Evolutionary conservation across 2,797 vertebrate species (phyloP).

Genomic region (Semotilus atromaculatus): DNA sequence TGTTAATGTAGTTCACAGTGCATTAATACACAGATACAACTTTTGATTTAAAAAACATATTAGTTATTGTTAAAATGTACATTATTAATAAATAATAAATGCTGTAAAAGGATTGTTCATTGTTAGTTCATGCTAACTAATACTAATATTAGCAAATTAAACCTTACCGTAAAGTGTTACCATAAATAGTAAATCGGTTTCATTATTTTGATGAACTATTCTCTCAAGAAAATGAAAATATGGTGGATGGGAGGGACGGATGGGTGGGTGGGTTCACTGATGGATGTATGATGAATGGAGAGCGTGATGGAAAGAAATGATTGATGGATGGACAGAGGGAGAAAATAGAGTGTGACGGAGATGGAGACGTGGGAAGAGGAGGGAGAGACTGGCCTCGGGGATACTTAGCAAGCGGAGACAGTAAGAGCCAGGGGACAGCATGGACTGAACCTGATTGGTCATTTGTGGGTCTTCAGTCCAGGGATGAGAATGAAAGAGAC

Average conservation of each 20-base stretch:
- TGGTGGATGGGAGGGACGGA: conserved; percentile 56
- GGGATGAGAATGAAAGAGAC: conserved; percentile 25
- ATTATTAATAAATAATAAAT: neutral
- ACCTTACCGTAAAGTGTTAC: neutral
- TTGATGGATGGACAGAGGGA: conserved; percentile 42
- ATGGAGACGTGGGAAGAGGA: neutral
- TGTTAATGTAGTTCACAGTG: neutral
- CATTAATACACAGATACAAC: neutral
- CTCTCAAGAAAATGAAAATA: conserved; percentile 28
- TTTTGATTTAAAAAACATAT: neutral
- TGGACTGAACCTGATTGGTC: conserved; percentile 38
- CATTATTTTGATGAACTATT: neutral
- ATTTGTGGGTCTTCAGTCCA: conserved; percentile 41
- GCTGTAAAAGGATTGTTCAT: neutral
- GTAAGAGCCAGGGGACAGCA: conserved; percentile 40
- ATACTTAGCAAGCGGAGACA: conserved; percentile 39
- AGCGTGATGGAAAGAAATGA: conserved; percentile 19
- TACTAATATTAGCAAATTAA: neutral
- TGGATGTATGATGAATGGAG: conserved; percentile 54
- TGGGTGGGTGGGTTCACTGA: conserved; percentile 36
- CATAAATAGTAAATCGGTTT: neutral
- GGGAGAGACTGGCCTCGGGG: conserved; percentile 16
- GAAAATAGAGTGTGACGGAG: conserved; percentile 36
- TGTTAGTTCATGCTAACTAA: neutral
- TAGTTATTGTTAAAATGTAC: neutral